Evolutionary conservation across 2,888 invertebrate genomes (phyloP), one percentile per base, ranked within the genome.

Genomic region (Thalpophila matura): DNA sequence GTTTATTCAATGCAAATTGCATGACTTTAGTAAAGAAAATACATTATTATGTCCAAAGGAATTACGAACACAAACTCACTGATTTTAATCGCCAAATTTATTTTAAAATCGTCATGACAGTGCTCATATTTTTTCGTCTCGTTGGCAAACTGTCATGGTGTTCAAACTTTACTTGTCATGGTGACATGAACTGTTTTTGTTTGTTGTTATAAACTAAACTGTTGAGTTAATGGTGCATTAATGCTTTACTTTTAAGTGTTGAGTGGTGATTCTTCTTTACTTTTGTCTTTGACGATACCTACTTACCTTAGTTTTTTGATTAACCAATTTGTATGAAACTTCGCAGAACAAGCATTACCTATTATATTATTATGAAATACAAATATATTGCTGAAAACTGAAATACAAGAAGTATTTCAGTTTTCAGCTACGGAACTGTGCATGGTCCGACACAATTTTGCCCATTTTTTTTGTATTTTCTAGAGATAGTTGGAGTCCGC

Each of bases 81-180:
- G 47, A 61, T 53, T 60, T 60, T 59, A 64, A 75, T 77, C 65
- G 49, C 33, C 7, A 47, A 16, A 35, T 58, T 62, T 33, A 40
- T 50, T 64, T 42, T 43, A 27, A 60, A 72, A 54, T 60, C 58
- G 43, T 33, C 49, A 67, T 76, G 78, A 70, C 75, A 31, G 7
- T 4, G 58, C 58, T 37, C 0, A 24, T n/a, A n/a, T n/a, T 64
- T 71, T 65, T 40, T 43, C 42, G 54, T 22, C 50, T 51, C 45
- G 33, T 56, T 59, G 58, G 59, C 54, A 51, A 67, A 56, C 53
- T 51, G 43, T 59, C 46, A 50, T 53, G 49, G 49, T 4, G 33
- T 9, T 22, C 31, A 46, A 62, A 62, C 20, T 16, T 42, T 20
- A 27, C 26, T 40, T 46, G 56, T 74, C 67, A 78, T 53, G 35